A percentile compares a stretch with the other conserved stretches of the same genome.
Evolutionary conservation across 2,888 invertebrate species (phyloP).

Genomic region (Hirtodrosophila cameraria): DNA sequence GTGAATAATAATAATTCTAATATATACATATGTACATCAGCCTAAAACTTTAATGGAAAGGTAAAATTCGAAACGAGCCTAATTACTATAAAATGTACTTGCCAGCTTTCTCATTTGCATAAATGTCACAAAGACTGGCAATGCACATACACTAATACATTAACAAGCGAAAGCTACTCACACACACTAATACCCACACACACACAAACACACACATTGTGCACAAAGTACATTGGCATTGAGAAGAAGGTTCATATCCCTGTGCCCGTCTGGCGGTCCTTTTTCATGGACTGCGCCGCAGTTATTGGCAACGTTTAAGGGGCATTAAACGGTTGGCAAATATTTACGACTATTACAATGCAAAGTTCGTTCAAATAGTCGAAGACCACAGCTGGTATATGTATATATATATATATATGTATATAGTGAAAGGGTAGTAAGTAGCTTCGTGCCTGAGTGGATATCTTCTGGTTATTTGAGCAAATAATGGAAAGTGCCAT

Average conservation of each 20-base stretch:
- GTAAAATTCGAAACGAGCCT: conserved; percentile 4
- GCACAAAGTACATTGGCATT: conserved; percentile 14
- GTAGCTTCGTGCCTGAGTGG: conserved; percentile 47
- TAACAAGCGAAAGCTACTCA: not conserved
- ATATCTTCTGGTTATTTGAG: conserved; percentile 63
- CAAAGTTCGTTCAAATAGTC: conserved; percentile 37
- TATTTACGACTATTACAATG: conserved; percentile 67
- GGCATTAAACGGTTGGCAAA: conserved; percentile 69
- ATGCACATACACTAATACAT: conserved; percentile 4
- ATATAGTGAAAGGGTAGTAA: conserved; percentile 17
- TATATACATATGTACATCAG: too few relatives aligned
- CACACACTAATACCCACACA: not conserved
- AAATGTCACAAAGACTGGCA: conserved; percentile 22
- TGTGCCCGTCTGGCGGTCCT: conserved; percentile 26
- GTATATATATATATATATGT: too few relatives aligned
- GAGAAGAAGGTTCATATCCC: conserved; percentile 19
- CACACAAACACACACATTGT: not conserved
- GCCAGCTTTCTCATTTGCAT: conserved; percentile 15
- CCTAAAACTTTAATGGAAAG: too few relatives aligned
- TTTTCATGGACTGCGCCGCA: conserved; percentile 33
- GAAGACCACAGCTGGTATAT: conserved; percentile 9
- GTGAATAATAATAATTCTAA: too few relatives aligned
- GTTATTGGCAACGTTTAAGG: conserved; percentile 69
- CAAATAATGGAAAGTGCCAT: conserved; percentile 54
- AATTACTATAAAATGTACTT: conserved; percentile 17